Evolutionary conservation across 2,113 vertebrate genomes (phyloP), one percentile per base, ranked within the genome.

Genomic region (Pseudorhombus dupliciocellatus): DNA sequence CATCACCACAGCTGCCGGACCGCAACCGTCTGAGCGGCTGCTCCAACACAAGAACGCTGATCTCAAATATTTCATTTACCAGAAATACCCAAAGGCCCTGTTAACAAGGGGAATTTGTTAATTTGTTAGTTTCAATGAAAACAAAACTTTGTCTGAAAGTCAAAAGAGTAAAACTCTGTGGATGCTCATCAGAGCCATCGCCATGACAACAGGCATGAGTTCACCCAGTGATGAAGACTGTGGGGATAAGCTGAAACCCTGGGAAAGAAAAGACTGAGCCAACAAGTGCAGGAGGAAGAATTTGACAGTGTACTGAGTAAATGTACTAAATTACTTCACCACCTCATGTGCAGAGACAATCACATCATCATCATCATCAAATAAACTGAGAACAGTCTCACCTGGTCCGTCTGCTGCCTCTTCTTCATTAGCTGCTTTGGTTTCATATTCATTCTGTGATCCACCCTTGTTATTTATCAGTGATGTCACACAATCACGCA

Each of bases 391-490:
- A 4, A n/a, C 2, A 10, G 37, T 15, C 84, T 71, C 54, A 89
- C 87, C 84, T 89, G 72, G 1, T 79, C 34, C 12, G 51, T 24
- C 55, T 55, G 48, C 53, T 54, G 79, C n/a, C 20, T 54, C 44
- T 8, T 0, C 9, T 37, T 37, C 34, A 11, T 37, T 11, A 37
- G 34, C 34, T 3, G 34, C 10, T 65, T 65, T 37, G 16, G 83
- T 79, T 86, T 82, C 76, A 78, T 42, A 57, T 73, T 83, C 68
- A 57, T 8, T 70, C 72, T 66, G 44, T 81, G 55, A 73, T 73
- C 69, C 54, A 54, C 66, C 28, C 22, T 24, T 25, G 31, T 77
- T 26, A 30, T 80, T 60, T 30, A 83, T 75, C 14, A 37, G 9
- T 4, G 66, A 79, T 55, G 60, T 84, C 78, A 15, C 21, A 25